phyloP scores from a whole-genome alignment of 30 jellyfish, hydroid and myxozoan genomes.

The Pseudorhiza aurosa region DNA sequence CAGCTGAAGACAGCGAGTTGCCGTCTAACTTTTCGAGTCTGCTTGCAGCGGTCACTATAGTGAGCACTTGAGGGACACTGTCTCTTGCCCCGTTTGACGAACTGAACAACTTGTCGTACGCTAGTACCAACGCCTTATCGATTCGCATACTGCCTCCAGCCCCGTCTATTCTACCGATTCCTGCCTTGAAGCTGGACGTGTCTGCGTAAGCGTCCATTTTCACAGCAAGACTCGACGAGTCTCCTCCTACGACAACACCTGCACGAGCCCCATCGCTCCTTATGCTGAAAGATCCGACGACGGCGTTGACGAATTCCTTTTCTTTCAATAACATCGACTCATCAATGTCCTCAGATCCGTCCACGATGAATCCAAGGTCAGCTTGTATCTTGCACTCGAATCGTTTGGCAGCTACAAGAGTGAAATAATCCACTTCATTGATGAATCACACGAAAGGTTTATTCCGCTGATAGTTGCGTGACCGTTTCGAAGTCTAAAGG shows the following conservation, averaged over 20 bases:
- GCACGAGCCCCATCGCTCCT: conserved; percentile 22
- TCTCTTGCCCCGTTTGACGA: conserved; percentile 49
- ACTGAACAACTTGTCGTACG: conserved; percentile 32
- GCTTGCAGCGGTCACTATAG: conserved; percentile 46
- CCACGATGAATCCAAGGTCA: conserved; percentile 26
- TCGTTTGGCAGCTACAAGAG: conserved; percentile 9
- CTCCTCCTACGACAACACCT: conserved; percentile 33
- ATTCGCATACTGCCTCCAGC: conserved; percentile 21
- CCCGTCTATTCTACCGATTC: not conserved
- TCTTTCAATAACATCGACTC: not conserved
- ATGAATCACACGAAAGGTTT: too few species aligned
- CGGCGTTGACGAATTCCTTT: conserved; percentile 26
- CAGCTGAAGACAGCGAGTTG: conserved; percentile 14
- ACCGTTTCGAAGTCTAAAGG: too few species aligned
- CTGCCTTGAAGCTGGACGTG: conserved; percentile 16
- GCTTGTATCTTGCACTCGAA: conserved; percentile 20
- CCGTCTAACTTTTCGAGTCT: conserved; percentile 8
- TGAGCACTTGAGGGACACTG: conserved; percentile 47
- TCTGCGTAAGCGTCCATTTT: conserved; percentile 21
- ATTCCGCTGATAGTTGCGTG: too few species aligned
- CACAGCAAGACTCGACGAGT: not conserved
- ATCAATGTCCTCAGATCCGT: conserved; percentile 5
- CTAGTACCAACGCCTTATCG: conserved; percentile 19
- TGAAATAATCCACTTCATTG: too few species aligned
- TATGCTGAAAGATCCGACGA: conserved; percentile 4